A percentile compares a stretch with the other conserved stretches of the same genome.
phyloP scores from a whole-genome alignment of 1,140 invertebrate species.

The Diorhabda elongata region DNA sequence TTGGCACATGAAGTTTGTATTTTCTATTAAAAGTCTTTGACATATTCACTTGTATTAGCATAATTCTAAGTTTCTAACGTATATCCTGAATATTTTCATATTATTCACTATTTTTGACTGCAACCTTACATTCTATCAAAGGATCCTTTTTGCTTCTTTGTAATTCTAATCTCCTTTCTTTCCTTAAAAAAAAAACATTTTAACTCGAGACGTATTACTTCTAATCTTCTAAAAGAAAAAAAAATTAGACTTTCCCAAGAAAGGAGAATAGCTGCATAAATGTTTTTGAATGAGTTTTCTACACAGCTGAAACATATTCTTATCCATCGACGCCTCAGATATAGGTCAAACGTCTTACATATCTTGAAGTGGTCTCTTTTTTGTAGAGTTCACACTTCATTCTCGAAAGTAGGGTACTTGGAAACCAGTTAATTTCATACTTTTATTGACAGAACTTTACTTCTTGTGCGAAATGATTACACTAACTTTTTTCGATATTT shows the following conservation, averaged over 20 bases:
- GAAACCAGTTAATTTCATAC: too few relatives aligned
- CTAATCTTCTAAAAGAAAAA: background rate
- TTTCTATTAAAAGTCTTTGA: too few relatives aligned
- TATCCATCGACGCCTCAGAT: background rate
- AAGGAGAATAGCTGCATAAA: background rate
- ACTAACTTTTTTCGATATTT: too few relatives aligned
- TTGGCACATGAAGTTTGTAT: too few relatives aligned
- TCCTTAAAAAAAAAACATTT: background rate
- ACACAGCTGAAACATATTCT: background rate
- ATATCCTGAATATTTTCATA: too few relatives aligned
- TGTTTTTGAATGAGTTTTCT: slow-evolving; percentile 1
- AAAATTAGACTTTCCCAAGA: slow-evolving; percentile 2
- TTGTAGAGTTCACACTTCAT: background rate
- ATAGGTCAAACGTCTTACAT: slow-evolving; percentile 2
- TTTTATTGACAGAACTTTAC: too few relatives aligned
- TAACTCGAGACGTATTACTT: background rate
- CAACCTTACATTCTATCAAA: too few relatives aligned
- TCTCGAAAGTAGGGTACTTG: too few relatives aligned
- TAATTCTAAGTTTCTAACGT: too few relatives aligned
- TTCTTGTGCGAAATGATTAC: too few relatives aligned
- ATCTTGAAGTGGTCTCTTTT: slow-evolving; percentile 2
- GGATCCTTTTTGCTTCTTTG: background rate
- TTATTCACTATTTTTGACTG: too few relatives aligned
- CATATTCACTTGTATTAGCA: too few relatives aligned
- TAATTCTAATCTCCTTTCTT: background rate